Percentiles rank a stretch among this genome's conserved stretches.
These are phyloP conservation scores for Holacanthus passer DNA, from an alignment of 2,113 vertebrate genomes.

Conservation along the genomic window DNA sequence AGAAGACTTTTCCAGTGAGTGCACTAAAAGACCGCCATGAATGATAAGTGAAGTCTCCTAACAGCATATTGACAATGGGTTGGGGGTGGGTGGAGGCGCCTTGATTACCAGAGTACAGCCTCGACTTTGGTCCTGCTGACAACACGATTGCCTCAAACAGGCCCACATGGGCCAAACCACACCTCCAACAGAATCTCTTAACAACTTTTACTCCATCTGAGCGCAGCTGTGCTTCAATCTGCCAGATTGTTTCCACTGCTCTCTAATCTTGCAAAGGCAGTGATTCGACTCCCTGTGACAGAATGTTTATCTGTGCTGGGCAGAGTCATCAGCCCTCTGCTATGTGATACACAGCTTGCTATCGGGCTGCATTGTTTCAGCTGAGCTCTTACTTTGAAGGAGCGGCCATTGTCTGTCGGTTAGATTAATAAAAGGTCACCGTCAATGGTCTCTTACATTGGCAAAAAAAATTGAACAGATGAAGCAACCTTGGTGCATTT, in stretches of 20 bases:
- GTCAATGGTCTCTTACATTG: not conserved
- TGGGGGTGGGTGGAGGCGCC: not conserved
- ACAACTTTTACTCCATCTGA: conserved; percentile 39
- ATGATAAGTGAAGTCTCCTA: conserved; percentile 34
- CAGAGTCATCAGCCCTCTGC: conserved; percentile 41
- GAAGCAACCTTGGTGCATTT: not conserved
- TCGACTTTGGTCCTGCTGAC: conserved; percentile 67
- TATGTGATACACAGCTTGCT: conserved; percentile 32
- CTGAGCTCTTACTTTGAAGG: conserved; percentile 40
- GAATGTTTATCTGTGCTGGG: conserved; percentile 60
- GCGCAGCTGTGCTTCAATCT: conserved; percentile 54
- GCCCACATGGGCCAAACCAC: conserved; percentile 26
- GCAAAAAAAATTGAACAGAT: not conserved
- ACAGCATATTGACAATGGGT: conserved; percentile 36
- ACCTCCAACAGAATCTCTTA: conserved; percentile 51
- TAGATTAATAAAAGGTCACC: conserved; percentile 37
- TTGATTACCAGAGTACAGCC: conserved; percentile 50
- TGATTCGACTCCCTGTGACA: conserved; percentile 32
- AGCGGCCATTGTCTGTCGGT: conserved; percentile 24
- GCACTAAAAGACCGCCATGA: conserved; percentile 19
- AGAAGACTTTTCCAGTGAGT: conserved; percentile 1
- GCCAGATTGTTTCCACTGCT: conserved; percentile 61
- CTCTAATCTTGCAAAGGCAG: conserved; percentile 67
- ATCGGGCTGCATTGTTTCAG: conserved; percentile 26
- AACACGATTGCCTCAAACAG: conserved; percentile 64